phyloP scores from a whole-genome alignment of 2,113 vertebrate genomes.

The Lipophrys pholis region DNA sequence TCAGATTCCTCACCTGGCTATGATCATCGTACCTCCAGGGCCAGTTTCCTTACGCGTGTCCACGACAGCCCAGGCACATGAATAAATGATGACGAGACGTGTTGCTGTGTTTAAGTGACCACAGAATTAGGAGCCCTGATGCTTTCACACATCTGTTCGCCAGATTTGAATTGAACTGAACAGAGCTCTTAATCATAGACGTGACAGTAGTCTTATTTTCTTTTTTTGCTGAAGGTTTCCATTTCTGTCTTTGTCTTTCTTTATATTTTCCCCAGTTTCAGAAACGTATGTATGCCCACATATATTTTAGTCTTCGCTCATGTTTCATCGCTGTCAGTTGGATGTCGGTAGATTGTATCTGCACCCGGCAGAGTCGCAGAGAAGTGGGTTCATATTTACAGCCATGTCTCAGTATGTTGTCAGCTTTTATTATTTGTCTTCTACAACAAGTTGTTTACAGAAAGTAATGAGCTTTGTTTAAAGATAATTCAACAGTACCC shows the following conservation, averaged over 20 bases:
- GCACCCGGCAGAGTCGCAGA: constrained; percentile 3
- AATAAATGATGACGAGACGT: constrained; percentile 59
- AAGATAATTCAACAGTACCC: constrained; percentile 23
- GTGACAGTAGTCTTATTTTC: constrained; percentile 21
- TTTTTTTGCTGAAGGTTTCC: constrained; percentile 20
- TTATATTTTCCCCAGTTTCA: neutral
- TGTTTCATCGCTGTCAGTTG: constrained; percentile 24
- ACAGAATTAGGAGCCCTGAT: constrained; percentile 24
- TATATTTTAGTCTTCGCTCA: constrained; percentile 18
- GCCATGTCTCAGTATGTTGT: constrained; percentile 6
- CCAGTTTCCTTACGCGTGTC: constrained; percentile 21
- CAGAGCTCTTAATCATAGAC: constrained; percentile 32
- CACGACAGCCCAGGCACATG: constrained; percentile 9
- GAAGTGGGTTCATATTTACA: constrained; percentile 10
- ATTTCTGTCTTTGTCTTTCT: constrained; percentile 26
- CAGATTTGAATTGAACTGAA: constrained; percentile 2
- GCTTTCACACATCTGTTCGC: constrained; percentile 26
- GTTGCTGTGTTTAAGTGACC: constrained; percentile 34
- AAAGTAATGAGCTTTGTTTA: constrained; percentile 19
- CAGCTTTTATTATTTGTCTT: constrained; percentile 13
- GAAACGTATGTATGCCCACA: no score
- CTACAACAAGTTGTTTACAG: constrained; percentile 7
- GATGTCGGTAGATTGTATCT: no score
- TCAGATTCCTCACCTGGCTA: neutral
- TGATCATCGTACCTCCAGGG: constrained; percentile 12